Conservation (phyloP, 2,797 vertebrate species). For the Zenarchopterus dispar region DNA sequence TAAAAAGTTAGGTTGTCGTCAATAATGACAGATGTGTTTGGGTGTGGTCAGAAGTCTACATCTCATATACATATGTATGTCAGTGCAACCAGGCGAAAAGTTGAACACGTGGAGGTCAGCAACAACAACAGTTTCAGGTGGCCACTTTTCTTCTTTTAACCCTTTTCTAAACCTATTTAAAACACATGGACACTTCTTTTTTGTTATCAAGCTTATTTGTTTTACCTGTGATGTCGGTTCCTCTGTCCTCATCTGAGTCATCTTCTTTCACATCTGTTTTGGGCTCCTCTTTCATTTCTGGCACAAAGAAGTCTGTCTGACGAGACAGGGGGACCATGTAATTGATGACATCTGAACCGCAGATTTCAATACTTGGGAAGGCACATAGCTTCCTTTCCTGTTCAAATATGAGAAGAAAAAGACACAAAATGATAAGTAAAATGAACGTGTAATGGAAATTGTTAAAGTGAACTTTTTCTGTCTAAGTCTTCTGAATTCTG, state of each 20-base stretch:
- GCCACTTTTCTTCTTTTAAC: neutral
- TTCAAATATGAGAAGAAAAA: conserved; percentile 15
- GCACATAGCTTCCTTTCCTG: conserved; percentile 94
- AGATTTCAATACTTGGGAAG: conserved; percentile 92
- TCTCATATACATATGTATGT: conserved; percentile 1
- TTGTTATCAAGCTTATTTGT: neutral
- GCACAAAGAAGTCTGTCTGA: conserved; percentile 94
- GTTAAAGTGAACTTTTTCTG: no score
- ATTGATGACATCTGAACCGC: conserved; percentile 86
- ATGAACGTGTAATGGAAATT: no score
- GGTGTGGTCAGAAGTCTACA: conserved; percentile 2
- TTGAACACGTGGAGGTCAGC: conserved; percentile 12
- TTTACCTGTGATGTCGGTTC: conserved; percentile 86
- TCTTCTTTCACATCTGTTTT: conserved; percentile 83
- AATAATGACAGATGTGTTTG: neutral
- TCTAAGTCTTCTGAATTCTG: no score
- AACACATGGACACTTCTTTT: neutral
- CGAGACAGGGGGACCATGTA: conserved; percentile 93
- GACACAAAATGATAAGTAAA: conserved; percentile 18
- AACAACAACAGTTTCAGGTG: neutral
- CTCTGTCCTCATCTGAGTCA: conserved; percentile 81
- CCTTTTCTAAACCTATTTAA: neutral
- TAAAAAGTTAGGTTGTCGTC: no score
- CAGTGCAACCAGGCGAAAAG: neutral
- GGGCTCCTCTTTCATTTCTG: conserved; percentile 87